Evolutionary conservation across 2,888 invertebrate species (phyloP).

Genomic region (Lamproptera curius): DNA sequence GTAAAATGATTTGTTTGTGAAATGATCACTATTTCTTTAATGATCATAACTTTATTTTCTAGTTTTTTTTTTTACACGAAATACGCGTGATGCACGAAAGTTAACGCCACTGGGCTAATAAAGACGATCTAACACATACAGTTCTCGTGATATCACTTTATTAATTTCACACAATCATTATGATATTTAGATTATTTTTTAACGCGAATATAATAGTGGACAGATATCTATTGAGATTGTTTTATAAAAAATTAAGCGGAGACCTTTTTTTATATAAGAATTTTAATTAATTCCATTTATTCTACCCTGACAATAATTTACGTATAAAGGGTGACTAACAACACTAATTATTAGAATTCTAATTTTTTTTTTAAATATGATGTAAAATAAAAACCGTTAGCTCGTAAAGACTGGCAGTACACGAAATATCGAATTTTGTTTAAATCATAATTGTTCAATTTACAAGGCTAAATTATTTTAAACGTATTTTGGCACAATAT

Average conservation of each 20-base stretch:
- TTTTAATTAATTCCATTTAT: conserved; percentile 56
- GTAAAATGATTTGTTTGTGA: too few relatives aligned
- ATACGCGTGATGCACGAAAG: too few relatives aligned
- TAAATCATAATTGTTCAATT: conserved; percentile 11
- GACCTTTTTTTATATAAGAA: conserved; percentile 59
- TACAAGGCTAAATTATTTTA: conserved; percentile 34
- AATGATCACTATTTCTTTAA: too few relatives aligned
- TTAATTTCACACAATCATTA: conserved; percentile 26
- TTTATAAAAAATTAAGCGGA: conserved; percentile 65
- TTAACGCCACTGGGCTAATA: too few relatives aligned
- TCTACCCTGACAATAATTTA: conserved; percentile 93
- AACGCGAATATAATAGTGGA: conserved; percentile 59
- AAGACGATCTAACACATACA: too few relatives aligned
- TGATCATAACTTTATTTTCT: too few relatives aligned
- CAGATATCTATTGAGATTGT: conserved; percentile 60
- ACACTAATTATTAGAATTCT: conserved; percentile 63
- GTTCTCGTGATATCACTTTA: conserved; percentile 63
- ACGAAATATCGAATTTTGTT: conserved; percentile 2
- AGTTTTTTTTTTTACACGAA: too few relatives aligned
- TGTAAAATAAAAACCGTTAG: conserved; percentile 47
- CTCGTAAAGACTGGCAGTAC: conserved; percentile 5
- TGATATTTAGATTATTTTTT: conserved; percentile 17
- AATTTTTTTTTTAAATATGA: conserved; percentile 65
- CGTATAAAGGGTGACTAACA: conserved; percentile 87
- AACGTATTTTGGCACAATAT: conserved; percentile 71